A percentile compares a stretch with the other conserved stretches of the same genome.
These are phyloP conservation scores for Caenorhabditis zanzibari DNA, from an alignment of 2,888 invertebrate species.

Conservation along the genomic window DNA sequence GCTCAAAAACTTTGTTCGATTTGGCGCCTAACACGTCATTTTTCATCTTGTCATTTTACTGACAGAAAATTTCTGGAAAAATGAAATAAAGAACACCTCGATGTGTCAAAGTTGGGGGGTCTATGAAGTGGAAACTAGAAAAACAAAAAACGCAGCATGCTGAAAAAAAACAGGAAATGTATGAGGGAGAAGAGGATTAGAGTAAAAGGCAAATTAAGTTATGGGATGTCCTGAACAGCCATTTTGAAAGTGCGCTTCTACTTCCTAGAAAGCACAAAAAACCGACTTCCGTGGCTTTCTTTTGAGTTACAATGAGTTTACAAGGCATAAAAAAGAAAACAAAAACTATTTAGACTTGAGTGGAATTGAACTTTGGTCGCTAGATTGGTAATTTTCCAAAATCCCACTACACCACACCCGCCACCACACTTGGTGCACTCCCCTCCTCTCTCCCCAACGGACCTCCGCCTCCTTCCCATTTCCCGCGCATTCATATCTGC, in stretches of 20 bases:
- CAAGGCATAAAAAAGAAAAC: neutral
- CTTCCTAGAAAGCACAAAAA: too few species aligned
- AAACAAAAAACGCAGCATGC: neutral
- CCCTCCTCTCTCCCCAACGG: too few species aligned
- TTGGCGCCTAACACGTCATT: slow-evolving; percentile 33
- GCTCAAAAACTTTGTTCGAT: slow-evolving; percentile 27
- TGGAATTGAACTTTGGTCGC: slow-evolving; percentile 2
- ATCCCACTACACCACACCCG: neutral
- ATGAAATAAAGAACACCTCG: neutral
- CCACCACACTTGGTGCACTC: neutral
- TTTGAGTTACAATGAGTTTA: neutral
- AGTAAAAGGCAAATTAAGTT: neutral
- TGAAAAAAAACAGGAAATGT: slow-evolving; percentile 34
- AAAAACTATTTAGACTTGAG: neutral
- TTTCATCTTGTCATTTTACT: slow-evolving; percentile 35
- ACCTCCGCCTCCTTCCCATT: neutral
- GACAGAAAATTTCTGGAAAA: slow-evolving; percentile 3
- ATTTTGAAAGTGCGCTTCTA: too few species aligned
- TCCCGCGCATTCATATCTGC: slow-evolving; percentile 1
- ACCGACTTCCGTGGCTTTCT: too few species aligned
- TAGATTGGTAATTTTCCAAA: neutral
- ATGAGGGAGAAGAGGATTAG: neutral
- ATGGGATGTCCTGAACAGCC: slow-evolving; percentile 16
- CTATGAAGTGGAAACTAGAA: slow-evolving; percentile 13
- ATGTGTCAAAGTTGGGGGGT: slow-evolving; percentile 36